These are phyloP conservation scores for Apamea anceps DNA, from an alignment of 2,888 invertebrate genomes.

Conservation along the genomic window DNA sequence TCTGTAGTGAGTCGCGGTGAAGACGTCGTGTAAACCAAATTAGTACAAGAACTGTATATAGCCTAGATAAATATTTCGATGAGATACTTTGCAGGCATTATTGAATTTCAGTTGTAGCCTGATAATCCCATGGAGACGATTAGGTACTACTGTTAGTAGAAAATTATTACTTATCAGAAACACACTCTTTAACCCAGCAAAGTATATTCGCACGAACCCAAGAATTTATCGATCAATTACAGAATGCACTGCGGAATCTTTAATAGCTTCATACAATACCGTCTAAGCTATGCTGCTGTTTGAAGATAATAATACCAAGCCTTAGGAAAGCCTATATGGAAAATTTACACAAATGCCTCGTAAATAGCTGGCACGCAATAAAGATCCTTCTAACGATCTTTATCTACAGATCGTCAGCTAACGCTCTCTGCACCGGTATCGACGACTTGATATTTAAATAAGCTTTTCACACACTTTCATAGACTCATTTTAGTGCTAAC, in stretches of 20 bases:
- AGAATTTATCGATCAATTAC: conserved; percentile 28
- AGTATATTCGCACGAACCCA: conserved; percentile 10
- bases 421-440: conserved; percentile 54
- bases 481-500: conserved; percentile 42
- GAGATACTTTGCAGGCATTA: not conserved
- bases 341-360: conserved; percentile 50
- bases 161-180: conserved; percentile 6
- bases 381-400: conserved; percentile 61
- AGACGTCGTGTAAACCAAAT: conserved; percentile 1
- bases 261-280: conserved; percentile 56
- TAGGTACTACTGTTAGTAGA: not conserved
- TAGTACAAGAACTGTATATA: conserved; percentile 5
- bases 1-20: conserved; percentile 1
- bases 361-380: conserved; percentile 57
- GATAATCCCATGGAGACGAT: not conserved
- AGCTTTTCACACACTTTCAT: conserved; percentile 64
- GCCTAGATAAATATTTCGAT: not conserved
- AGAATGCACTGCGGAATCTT: conserved; percentile 47
- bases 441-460: conserved; percentile 61
- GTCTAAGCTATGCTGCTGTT: conserved; percentile 34
- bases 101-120: not conserved
- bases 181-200: conserved; percentile 2
- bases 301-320: conserved; percentile 43
- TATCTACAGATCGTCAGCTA: conserved; percentile 55
- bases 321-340: conserved; percentile 33